Evolutionary conservation across 30 jellyfish, hydroid and myxozoan species (phyloP).

Genomic region (Hydractinia echinata): DNA sequence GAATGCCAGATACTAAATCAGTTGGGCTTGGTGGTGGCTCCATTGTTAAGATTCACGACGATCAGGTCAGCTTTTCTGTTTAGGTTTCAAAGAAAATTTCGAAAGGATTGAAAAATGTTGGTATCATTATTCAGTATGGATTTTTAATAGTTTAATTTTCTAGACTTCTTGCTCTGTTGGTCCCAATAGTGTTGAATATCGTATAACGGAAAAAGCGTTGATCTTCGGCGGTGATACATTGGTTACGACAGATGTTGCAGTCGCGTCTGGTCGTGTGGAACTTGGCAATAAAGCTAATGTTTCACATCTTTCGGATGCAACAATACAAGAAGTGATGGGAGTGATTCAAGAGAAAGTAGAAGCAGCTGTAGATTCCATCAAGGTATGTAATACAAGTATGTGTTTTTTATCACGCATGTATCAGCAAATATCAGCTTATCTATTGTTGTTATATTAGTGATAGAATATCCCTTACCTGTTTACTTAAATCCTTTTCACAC

Average conservation of each 20-base stretch:
- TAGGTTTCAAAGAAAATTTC: no score
- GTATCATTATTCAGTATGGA: no score
- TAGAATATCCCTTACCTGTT: no score
- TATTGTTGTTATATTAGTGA: neutral
- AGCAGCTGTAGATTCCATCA: slow-evolving; percentile 47
- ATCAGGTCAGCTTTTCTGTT: slow-evolving; percentile 1
- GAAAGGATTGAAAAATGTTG: no score
- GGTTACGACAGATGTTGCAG: slow-evolving; percentile 59
- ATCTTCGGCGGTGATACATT: slow-evolving; percentile 56
- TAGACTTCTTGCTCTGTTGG: slow-evolving; percentile 8
- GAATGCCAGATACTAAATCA: slow-evolving; percentile 55
- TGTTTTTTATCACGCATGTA: neutral
- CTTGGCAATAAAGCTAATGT: slow-evolving; percentile 33
- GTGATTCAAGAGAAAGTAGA: slow-evolving; percentile 27
- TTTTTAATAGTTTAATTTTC: no score
- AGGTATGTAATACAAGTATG: slow-evolving; percentile 14
- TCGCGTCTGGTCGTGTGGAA: slow-evolving; percentile 39
- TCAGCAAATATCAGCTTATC: neutral
- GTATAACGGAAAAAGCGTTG: slow-evolving; percentile 33
- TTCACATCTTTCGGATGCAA: neutral
- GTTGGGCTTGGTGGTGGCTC: slow-evolving; percentile 72
- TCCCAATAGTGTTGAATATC: slow-evolving; percentile 47
- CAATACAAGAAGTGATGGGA: slow-evolving; percentile 21
- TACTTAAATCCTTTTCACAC: no score
- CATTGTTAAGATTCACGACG: slow-evolving; percentile 25